Percentiles rank a stretch among this genome's conserved stretches.
Evolutionary conservation across 2,113 vertebrate species (phyloP).

Genomic region (Blennius ocellaris): DNA sequence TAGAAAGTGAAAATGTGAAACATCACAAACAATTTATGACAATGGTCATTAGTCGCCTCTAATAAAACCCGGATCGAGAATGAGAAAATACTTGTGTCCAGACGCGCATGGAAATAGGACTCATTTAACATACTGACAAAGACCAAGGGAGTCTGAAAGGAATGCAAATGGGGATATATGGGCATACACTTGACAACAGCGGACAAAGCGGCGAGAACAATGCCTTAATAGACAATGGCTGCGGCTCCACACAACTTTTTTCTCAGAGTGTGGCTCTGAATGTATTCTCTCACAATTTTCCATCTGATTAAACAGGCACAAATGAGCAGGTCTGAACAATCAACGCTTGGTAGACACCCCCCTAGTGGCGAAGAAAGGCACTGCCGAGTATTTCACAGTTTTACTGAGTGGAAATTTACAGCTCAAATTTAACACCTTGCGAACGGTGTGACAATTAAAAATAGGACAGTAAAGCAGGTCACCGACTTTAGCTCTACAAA

Average conservation of each 20-base stretch:
- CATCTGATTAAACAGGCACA: constrained; percentile 60
- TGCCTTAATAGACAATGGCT: constrained; percentile 24
- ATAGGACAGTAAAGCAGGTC: neutral
- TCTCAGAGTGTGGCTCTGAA: constrained; percentile 42
- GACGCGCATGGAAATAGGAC: neutral
- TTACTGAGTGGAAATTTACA: constrained; percentile 65
- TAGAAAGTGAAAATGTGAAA: neutral
- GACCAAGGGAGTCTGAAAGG: neutral
- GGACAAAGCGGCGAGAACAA: constrained; percentile 31
- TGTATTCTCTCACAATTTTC: constrained; percentile 51
- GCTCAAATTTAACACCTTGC: constrained; percentile 9
- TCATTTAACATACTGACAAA: neutral
- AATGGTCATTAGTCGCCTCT: too few relatives aligned
- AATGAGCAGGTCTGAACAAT: constrained; percentile 51
- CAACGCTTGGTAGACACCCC: constrained; percentile 54
- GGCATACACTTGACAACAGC: constrained; percentile 5
- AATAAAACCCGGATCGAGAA: neutral
- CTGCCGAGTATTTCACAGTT: constrained; percentile 22
- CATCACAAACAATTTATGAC: neutral
- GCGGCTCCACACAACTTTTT: constrained; percentile 52
- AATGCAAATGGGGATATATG: neutral
- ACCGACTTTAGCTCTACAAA: neutral
- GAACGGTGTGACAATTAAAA: neutral
- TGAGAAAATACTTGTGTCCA: neutral
- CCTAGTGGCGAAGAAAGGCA: constrained; percentile 51